A percentile compares a stretch with the other conserved stretches of the same genome.
Evolutionary conservation across 2,888 invertebrate species (phyloP).

Genomic region (Philereme transversata): DNA sequence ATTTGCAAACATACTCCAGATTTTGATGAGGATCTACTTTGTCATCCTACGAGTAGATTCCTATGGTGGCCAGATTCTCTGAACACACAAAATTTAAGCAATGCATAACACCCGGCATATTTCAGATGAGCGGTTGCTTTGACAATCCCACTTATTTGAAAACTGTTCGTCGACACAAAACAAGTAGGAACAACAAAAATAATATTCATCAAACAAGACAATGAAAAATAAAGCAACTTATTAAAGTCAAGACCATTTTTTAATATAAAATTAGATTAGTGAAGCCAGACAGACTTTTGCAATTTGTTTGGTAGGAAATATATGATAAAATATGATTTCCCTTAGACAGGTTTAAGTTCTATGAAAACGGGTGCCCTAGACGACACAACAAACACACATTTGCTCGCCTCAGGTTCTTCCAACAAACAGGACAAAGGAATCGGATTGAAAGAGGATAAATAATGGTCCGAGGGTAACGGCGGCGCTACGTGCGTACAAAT

Average conservation of each 20-base stretch:
- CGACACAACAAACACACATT: constrained; percentile 63
- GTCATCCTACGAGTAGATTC: constrained; percentile 31
- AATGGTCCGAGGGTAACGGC: constrained; percentile 49
- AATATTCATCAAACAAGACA: neutral
- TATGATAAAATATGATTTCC: constrained; percentile 52
- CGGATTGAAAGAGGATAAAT: constrained; percentile 67
- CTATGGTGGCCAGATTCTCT: constrained; percentile 25
- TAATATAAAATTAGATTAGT: neutral
- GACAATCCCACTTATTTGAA: constrained; percentile 26
- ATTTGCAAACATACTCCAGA: constrained; percentile 31
- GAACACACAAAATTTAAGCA: constrained; percentile 33
- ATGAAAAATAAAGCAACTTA: neutral
- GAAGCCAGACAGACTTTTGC: constrained; percentile 25
- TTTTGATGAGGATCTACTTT: constrained; percentile 31
- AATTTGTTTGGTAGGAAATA: constrained; percentile 39
- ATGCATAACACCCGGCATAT: constrained; percentile 25
- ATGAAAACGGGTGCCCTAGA: constrained; percentile 54
- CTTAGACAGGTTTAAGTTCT: constrained; percentile 47
- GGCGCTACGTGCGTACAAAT: constrained; percentile 48
- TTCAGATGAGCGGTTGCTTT: constrained; percentile 25
- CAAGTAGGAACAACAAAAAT: constrained; percentile 1
- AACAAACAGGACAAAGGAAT: constrained; percentile 69
- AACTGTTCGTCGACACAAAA: constrained; percentile 5
- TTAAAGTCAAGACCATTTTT: constrained; percentile 8
- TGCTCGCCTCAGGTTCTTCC: constrained; percentile 58